Evolutionary conservation across 37 sponge, comb jelly and placozoan species (phyloP), one percentile per base, ranked within the genome.

Genomic region (Spongilla lacustris): DNA sequence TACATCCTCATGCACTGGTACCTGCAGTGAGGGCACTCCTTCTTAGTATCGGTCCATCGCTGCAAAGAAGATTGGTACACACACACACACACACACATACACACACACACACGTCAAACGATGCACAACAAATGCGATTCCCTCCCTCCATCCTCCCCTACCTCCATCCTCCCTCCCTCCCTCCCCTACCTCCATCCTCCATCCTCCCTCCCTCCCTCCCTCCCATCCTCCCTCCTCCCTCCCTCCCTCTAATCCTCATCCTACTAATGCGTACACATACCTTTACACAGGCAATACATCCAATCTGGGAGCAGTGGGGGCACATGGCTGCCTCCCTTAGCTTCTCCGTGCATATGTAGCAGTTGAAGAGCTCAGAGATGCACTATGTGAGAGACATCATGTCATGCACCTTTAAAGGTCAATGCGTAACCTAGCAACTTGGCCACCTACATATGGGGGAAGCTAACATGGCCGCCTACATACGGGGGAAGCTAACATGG

Each of bases 241-340:
- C 34, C 70, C 29, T 25, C 31, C 13, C 25, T 79, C 35, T 21
- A 9, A 29, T 12, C 4, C 74, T 37, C 19, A 17, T 31, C 29
- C 28, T 23, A 2, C 30, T 36, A 6, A 21, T 4, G 0, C 22
- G 1, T 38, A 24, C 4, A 24, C 82, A 70, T 26, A 97, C 98
- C 87, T 86, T 85, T 31, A 96, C 87, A 69, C 98, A 98, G 9
- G 74, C 36, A 34, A 81, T 93, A 78, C 98, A 98, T 80, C 95
- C 92, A 30, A 94, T 50, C 78, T 98, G 96, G 78, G 92, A 90
- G 87, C 98, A 98, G 89, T 98, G 88, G 0, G 98, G 98, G 67
- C 98, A 98, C 27, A 98, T 69, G 37, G 95, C 80, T 23, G 98
- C 91, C 71, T 94, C 89, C 66, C 80, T 81, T 13, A 94, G 93